A percentile compares a stretch with the other conserved stretches of the same genome.
Evolutionary conservation across 2,888 invertebrate species (phyloP).

Genomic region (Podotricha telesiphe): DNA sequence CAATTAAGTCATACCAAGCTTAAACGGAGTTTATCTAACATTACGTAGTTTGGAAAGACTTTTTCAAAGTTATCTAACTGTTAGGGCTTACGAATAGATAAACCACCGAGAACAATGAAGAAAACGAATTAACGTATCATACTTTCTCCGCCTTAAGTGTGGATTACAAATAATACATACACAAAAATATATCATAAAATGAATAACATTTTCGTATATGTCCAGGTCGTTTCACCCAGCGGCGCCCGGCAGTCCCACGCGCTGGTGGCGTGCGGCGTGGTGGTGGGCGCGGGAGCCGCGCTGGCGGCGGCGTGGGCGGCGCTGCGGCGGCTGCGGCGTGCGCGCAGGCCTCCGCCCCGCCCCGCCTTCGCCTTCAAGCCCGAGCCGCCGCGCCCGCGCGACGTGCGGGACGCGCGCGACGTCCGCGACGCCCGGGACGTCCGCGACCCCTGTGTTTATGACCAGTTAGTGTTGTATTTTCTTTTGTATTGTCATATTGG

Average conservation of each 20-base stretch:
- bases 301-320: conserved; percentile 57
- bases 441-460: conserved; percentile 43
- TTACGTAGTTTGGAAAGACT: no score
- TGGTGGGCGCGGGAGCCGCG: conserved; percentile 57
- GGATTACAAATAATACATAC: no score
- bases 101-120: no score
- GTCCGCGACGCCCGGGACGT: no score
- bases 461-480: neutral
- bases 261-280: conserved; percentile 58
- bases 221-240: conserved; percentile 40
- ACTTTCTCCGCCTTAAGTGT: no score
- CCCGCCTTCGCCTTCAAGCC: conserved; percentile 50
- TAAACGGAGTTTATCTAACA: no score
- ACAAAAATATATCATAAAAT: no score
- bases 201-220: neutral
- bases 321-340: conserved; percentile 53
- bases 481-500: no score
- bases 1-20: no score
- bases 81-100: no score
- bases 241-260: conserved; percentile 53
- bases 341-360: conserved; percentile 43
- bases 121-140: no score
- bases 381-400: conserved; percentile 48
- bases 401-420: conserved; percentile 41
- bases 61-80: no score